Percentiles rank a stretch among this genome's conserved stretches.
phyloP scores from a whole-genome alignment of 2,113 vertebrate genomes.

The Pontoporia blainvillei region DNA sequence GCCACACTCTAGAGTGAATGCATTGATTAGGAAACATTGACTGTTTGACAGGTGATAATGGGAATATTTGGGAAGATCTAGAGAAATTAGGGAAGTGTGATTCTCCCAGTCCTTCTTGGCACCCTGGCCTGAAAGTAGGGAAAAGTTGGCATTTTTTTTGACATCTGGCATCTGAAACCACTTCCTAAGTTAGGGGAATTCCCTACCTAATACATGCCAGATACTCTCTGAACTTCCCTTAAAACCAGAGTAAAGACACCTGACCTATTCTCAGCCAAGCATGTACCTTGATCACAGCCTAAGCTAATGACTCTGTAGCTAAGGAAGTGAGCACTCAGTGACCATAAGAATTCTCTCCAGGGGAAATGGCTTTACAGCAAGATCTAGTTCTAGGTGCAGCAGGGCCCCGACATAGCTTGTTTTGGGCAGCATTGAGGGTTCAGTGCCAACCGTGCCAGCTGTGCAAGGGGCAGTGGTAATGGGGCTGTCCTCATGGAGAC shows the following conservation, averaged over 20 bases:
- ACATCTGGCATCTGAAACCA: not conserved
- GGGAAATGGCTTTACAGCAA: not conserved
- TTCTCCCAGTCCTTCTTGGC: not conserved
- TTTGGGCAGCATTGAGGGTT: not conserved
- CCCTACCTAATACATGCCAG: not conserved
- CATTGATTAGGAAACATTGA: not conserved
- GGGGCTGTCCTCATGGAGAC: not conserved
- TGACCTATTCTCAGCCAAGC: not conserved
- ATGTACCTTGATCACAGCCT: not conserved
- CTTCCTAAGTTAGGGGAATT: not conserved
- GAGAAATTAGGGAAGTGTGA: not conserved
- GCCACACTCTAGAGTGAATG: not conserved
- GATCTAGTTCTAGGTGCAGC: not conserved
- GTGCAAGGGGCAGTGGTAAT: not conserved
- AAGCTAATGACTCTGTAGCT: not conserved
- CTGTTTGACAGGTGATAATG: not conserved
- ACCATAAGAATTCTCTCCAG: not conserved
- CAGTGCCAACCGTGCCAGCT: not conserved
- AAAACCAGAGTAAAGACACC: not conserved
- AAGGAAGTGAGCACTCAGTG: not conserved
- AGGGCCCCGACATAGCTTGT: not conserved
- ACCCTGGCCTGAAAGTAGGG: not conserved
- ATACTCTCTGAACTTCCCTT: not conserved
- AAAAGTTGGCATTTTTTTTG: not conserved
- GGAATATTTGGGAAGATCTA: not conserved